phyloP scores from a whole-genome alignment of 2,113 vertebrate species.

The Alectura lathami region DNA sequence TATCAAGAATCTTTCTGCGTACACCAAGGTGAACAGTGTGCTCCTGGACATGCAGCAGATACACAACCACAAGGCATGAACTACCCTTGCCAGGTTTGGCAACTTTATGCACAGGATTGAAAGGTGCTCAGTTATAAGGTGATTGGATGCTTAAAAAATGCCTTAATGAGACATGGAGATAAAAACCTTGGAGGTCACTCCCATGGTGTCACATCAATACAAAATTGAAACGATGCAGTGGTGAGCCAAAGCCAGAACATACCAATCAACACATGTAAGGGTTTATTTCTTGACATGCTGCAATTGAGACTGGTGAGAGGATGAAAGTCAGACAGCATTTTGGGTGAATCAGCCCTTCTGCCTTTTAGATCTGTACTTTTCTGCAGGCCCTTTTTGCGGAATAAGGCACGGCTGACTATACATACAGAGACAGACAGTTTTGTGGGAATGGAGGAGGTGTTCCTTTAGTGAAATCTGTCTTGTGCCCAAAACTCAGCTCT shows the following conservation, averaged over 20 bases:
- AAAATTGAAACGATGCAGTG: not conserved
- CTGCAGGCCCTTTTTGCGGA: not conserved
- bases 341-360: not conserved
- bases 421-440: not conserved
- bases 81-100: not conserved
- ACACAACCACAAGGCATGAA: rapidly evolving
- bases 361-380: not conserved
- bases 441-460: not conserved
- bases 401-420: not conserved
- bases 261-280: not conserved
- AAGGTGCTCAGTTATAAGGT: not conserved
- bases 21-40: not conserved
- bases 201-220: not conserved
- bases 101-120: not conserved
- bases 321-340: not conserved
- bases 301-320: not conserved
- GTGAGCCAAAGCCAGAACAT: not conserved
- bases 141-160: not conserved
- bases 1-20: not conserved
- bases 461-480: not conserved
- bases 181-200: not conserved
- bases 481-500: not conserved
- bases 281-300: not conserved
- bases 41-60: not conserved
- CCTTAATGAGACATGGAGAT: not conserved